phyloP scores from a whole-genome alignment of 1,140 invertebrate genomes.

The Drosophila sp. region DNA sequence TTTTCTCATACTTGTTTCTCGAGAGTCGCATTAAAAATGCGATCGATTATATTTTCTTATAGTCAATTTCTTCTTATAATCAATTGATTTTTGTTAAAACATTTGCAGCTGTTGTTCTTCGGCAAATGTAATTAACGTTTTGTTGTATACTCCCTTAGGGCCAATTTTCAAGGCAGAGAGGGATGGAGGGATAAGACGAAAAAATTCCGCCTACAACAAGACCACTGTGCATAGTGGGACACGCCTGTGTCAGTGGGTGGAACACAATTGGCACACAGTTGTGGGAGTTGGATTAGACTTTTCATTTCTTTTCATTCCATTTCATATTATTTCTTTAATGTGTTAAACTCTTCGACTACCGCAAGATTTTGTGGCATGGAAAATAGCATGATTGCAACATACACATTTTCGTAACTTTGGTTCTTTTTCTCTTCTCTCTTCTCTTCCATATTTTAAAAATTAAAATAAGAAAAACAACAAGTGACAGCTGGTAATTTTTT shows the following conservation, averaged over 20 bases:
- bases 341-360: conserved; percentile 8
- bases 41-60: conserved; percentile 9
- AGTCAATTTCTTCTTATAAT: conserved; percentile 20
- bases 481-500: conserved; percentile 53
- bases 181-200: background rate
- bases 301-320: conserved; percentile 33
- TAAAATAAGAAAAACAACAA: conserved; percentile 7
- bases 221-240: conserved; percentile 27
- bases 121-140: conserved; percentile 10
- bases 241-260: conserved; percentile 3
- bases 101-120: conserved; percentile 10
- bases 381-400: conserved; percentile 68
- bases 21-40: background rate
- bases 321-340: conserved; percentile 15
- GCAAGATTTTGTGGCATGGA: conserved; percentile 44
- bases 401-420: conserved; percentile 13
- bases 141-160: background rate
- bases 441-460: background rate
- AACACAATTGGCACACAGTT: conserved; percentile 5
- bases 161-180: background rate
- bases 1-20: background rate
- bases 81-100: conserved; percentile 19
- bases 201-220: background rate
- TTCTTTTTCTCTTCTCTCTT: too few species aligned
- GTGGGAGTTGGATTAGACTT: conserved; percentile 29